A percentile compares a stretch with the other conserved stretches of the same genome.
phyloP scores from a whole-genome alignment of 2,797 vertebrate genomes.

The Lophius americanus region DNA sequence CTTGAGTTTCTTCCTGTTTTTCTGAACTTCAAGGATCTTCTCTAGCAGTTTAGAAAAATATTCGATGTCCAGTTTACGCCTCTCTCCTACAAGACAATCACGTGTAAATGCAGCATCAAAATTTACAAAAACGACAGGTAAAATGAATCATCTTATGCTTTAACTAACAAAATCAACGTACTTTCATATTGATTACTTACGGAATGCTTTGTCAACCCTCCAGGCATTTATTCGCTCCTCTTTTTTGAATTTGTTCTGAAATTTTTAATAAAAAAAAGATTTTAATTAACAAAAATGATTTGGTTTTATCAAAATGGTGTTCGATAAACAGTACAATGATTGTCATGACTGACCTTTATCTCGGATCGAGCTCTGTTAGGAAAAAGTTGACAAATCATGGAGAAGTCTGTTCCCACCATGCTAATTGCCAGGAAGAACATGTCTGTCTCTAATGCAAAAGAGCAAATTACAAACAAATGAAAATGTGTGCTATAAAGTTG shows the following conservation, averaged over 20 bases:
- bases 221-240: slow-evolving; percentile 93
- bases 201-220: slow-evolving; percentile 98
- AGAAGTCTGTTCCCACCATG: slow-evolving; percentile 99
- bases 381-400: slow-evolving; percentile 96
- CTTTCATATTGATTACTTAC: slow-evolving; percentile 77
- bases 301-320: not conserved
- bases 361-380: slow-evolving; percentile 92
- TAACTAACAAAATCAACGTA: not conserved
- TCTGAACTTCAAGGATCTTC: slow-evolving; percentile 88
- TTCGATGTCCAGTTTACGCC: slow-evolving; percentile 90
- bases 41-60: slow-evolving; percentile 92
- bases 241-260: slow-evolving; percentile 98
- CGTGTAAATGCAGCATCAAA: not conserved
- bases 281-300: not conserved
- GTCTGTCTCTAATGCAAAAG: slow-evolving; percentile 88
- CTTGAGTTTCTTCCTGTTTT: slow-evolving; percentile 84
- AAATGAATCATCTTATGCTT: not conserved
- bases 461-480: slow-evolving; percentile 1
- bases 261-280: slow-evolving; percentile 13
- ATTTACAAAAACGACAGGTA: not conserved
- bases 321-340: not conserved
- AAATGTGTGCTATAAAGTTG: not conserved
- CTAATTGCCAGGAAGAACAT: slow-evolving; percentile 98
- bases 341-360: slow-evolving; percentile 88
- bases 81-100: slow-evolving; percentile 83